These are phyloP conservation scores for Campoletis sonorensis DNA, from an alignment of 1,140 invertebrate species.

Conservation along the genomic window DNA sequence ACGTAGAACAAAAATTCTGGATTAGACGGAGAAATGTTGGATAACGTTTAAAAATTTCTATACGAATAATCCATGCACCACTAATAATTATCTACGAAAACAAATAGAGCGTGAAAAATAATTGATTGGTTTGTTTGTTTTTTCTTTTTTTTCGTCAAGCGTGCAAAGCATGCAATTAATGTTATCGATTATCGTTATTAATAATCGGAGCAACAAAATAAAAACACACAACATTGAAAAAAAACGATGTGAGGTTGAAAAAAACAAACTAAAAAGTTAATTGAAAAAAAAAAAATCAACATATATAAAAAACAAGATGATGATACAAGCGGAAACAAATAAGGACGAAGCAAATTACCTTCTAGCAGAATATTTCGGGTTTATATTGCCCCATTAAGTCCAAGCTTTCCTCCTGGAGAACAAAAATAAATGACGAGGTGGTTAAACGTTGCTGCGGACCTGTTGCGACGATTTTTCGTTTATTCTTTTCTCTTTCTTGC, in stretches of 20 bases:
- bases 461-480: slow-evolving; percentile 47
- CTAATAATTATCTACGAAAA: no score
- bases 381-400: slow-evolving; percentile 90
- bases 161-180: slow-evolving; percentile 18
- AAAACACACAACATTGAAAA: slow-evolving; percentile 2
- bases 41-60: no score
- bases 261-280: no score
- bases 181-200: slow-evolving; percentile 27
- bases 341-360: slow-evolving; percentile 79
- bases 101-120: no score
- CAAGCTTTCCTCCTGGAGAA: slow-evolving; percentile 85
- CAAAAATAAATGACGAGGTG: slow-evolving; percentile 76
- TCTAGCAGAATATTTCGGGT: slow-evolving; percentile 90
- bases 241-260: slow-evolving; percentile 29
- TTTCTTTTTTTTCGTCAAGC: not conserved
- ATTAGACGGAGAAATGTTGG: no score
- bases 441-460: slow-evolving; percentile 47
- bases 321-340: slow-evolving; percentile 68
- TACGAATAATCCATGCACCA: no score
- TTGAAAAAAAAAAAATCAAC: slow-evolving; percentile 21
- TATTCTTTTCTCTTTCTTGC: slow-evolving; percentile 38
- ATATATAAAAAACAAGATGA: slow-evolving; percentile 44
- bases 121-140: not conserved
- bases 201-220: no score
- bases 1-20: no score